Base-by-base conservation (phyloP, 2,888 invertebrate species). In the Nomada ruficornis region DNA sequence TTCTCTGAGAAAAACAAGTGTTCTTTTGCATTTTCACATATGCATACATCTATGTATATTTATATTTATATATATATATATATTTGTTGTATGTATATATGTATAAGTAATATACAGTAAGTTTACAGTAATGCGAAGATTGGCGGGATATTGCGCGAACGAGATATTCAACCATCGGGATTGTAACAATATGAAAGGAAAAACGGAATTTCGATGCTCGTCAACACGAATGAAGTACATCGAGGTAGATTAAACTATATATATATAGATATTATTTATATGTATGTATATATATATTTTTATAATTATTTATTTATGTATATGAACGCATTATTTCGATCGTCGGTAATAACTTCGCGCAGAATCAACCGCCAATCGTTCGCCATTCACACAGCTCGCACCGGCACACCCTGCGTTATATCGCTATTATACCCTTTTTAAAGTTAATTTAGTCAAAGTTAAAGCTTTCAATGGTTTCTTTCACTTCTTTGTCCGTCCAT, bases 61-160 rank as follows among this genome's bases (percentile, higher is more conserved):
- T 82, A 86, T 70, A 52, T 29, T 44, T 60, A 68, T 68, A 63
- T 68, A 60, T 42, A 59, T 67, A 67, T 60, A 13, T 64, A 54
- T 71, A 68, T 74, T 55, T 75, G 23, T 79, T 71, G 64, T 74
- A 60, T 75, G 29, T 79, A 71, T 77, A 54, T 86, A 89, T 85
- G 83, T 88, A 89, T 90, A 90, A 89, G 86, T 91, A 93, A 92
- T 93, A 90, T 93, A 93, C 93, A 93, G 83, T 91, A 90, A 92
- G 90, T 91, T 92, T 91, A 92, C 91, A 89, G 70, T 86, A 86
- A 86, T 75, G 77, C 82, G 85, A 85, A 84, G 83, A 86, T 82
- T 80, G 85, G 85, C 84, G 84, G 76, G 79, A 84, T 62, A 74
- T 79, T 84, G 84, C 88, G 80, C 82, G 81, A 72, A 85, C 76